These are phyloP conservation scores for Botrylloides violaceus DNA, from an alignment of 23 tunicate species.

Conservation along the genomic window DNA sequence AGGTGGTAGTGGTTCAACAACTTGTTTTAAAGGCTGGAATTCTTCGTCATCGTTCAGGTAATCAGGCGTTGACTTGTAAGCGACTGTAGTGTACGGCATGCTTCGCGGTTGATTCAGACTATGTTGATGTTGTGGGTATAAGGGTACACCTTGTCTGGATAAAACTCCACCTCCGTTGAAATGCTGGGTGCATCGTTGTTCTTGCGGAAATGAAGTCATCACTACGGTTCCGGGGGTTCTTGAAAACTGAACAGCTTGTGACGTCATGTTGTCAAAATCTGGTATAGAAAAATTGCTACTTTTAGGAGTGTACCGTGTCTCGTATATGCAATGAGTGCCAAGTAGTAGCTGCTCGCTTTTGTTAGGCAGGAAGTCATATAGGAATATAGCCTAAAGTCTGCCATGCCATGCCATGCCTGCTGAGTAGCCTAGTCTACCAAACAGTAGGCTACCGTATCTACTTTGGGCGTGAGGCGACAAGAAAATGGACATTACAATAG, in stretches of 20 bases:
- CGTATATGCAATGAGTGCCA: not conserved
- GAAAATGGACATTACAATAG: too few species aligned
- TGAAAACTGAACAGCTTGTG: slow-evolving; percentile 3
- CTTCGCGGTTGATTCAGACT: slow-evolving; percentile 6
- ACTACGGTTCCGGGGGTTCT: slow-evolving; percentile 7
- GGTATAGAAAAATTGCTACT: not conserved
- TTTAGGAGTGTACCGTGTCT: not conserved
- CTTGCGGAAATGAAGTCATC: slow-evolving; percentile 24
- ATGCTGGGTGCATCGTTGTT: slow-evolving; percentile 3
- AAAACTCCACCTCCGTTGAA: slow-evolving; percentile 2
- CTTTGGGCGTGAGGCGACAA: too few species aligned
- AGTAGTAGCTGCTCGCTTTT: too few species aligned
- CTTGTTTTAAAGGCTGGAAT: not conserved
- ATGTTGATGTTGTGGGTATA: slow-evolving; percentile 8
- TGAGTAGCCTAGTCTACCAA: too few species aligned
- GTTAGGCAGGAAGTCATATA: too few species aligned
- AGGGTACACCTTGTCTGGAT: not conserved
- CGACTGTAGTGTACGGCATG: not conserved
- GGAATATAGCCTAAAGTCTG: too few species aligned
- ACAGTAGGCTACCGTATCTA: too few species aligned
- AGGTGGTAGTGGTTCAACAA: slow-evolving; percentile 23
- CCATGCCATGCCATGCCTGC: too few species aligned
- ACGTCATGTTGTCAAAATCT: slow-evolving; percentile 7
- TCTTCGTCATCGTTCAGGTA: not conserved
- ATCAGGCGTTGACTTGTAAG: slow-evolving; percentile 8